Base-by-base conservation (phyloP, 1,140 invertebrate genomes). In the Drosophila athabasca region DNA sequence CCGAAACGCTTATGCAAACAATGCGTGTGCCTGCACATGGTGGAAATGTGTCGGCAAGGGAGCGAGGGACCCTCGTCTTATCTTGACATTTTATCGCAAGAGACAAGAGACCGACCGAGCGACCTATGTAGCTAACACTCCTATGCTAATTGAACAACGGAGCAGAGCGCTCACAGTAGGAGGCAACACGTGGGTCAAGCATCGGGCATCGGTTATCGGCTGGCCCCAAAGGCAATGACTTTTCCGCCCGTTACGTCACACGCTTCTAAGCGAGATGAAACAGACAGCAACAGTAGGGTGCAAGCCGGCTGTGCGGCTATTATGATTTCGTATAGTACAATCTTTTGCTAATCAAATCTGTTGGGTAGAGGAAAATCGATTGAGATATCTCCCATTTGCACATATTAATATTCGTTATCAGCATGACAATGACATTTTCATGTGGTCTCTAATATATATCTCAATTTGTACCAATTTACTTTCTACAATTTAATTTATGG, bases 161-260 rank as follows among this genome's bases (percentile, higher is more conserved):
- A 51, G 41, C 45, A 62, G 13, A 39, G 43, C 7, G 13, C 44
- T 54, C 66, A 15, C 64, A 45, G 17, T 64, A 52, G 35, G 61
- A 70, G 52, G 29, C 62, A 79, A 79, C 81, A 88, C 81, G 74
- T 85, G 81, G 78, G 78, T 79, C 71, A 76, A 57, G 44, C 74
- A 46, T 48, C 76, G 81, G 81, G 44, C 74, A 46, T 48, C 76
- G 81, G 81, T 85, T 85, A 88, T 87, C 84, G 66, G 59, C 49
- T 73, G 44, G 61, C 41, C 43, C 22, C 49, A 35, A 46, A 66
- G 54, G 68, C 50, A 78, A 39, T 74, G 61, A 60, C 64, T 53
- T 69, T 61, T 62, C 59, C 68, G 22, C 39, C 24, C 55, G 61
- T 82, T 80, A 60, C 74, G 81, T 78, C 81, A 81, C 68, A 57